phyloP scores from a whole-genome alignment of 2,888 invertebrate genomes.

The Polymixis flavicincta region DNA sequence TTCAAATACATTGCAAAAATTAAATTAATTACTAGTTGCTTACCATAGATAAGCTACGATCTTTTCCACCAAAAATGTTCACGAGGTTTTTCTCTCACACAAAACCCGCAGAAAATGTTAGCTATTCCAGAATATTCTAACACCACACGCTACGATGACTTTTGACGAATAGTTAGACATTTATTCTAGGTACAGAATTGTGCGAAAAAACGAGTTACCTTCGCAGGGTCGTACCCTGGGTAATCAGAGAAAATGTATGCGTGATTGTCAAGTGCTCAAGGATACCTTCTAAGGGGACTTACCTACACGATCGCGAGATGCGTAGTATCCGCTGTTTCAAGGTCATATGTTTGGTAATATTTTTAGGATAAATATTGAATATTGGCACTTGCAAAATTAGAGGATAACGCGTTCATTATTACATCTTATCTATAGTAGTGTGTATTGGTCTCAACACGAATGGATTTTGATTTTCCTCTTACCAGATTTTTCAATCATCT shows the following conservation, averaged over 20 bases:
- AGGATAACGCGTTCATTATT: slow-evolving; percentile 29
- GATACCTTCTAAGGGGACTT: slow-evolving; percentile 36
- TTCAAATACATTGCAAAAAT: not conserved
- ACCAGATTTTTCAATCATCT: not conserved
- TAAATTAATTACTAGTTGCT: not conserved
- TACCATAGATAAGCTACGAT: not conserved
- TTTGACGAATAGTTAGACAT: slow-evolving; percentile 54
- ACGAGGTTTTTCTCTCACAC: not conserved
- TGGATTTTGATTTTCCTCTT: slow-evolving; percentile 4
- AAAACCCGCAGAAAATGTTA: not conserved
- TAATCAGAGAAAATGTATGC: slow-evolving; percentile 55
- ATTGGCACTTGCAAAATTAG: slow-evolving; percentile 32
- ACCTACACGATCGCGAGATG: slow-evolving; percentile 37
- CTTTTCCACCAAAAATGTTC: not conserved
- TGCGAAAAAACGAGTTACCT: slow-evolving; percentile 32
- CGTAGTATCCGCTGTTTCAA: slow-evolving; percentile 25
- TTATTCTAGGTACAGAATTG: slow-evolving; percentile 31
- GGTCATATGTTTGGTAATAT: slow-evolving; percentile 33
- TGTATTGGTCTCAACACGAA: not conserved
- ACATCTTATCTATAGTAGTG: slow-evolving; percentile 4
- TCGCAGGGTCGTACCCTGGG: slow-evolving; percentile 12
- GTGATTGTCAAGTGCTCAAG: slow-evolving; percentile 48
- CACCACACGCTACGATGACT: not conserved
- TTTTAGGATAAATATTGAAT: slow-evolving; percentile 42
- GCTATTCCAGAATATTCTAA: slow-evolving; percentile 46